Evolutionary conservation across 2,797 vertebrate genomes (phyloP).

Genomic region (Chelmon rostratus): DNA sequence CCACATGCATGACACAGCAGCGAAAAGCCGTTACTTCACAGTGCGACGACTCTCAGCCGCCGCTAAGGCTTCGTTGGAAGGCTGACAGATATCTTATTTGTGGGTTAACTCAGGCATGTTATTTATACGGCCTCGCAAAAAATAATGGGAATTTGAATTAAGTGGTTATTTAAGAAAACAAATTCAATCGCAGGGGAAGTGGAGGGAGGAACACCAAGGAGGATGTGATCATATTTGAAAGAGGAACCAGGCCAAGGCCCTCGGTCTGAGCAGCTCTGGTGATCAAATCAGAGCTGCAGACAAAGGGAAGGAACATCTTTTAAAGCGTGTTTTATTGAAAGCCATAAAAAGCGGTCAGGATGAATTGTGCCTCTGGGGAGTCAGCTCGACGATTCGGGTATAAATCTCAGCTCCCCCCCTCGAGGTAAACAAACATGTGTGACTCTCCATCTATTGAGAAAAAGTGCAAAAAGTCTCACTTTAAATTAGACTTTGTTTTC

Average conservation of each 20-base stretch:
- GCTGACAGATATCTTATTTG: constrained; percentile 48
- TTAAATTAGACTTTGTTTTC: constrained; percentile 22
- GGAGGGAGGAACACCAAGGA: constrained; percentile 17
- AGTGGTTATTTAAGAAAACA: constrained; percentile 54
- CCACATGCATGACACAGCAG: constrained; percentile 45
- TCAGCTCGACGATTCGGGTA: constrained; percentile 44
- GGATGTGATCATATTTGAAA: constrained; percentile 51
- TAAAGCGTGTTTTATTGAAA: constrained; percentile 80
- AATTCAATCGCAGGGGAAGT: constrained; percentile 35
- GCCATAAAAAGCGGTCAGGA: constrained; percentile 74
- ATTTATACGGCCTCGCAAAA: constrained; percentile 31
- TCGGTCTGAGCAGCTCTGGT: constrained; percentile 52
- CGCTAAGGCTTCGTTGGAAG: constrained; percentile 14
- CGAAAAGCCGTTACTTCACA: constrained; percentile 36
- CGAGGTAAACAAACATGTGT: constrained; percentile 69
- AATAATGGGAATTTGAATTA: constrained; percentile 42
- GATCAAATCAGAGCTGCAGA: constrained; percentile 74
- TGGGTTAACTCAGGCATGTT: constrained; percentile 17
- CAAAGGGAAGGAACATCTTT: constrained; percentile 74
- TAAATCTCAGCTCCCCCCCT: constrained; percentile 60
- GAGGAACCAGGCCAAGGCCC: constrained; percentile 53
- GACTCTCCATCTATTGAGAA: constrained; percentile 23
- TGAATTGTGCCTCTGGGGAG: constrained; percentile 66
- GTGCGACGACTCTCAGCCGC: constrained; percentile 15
- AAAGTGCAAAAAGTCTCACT: constrained; percentile 25